A percentile compares a stretch with the other conserved stretches of the same genome.
phyloP scores from a whole-genome alignment of 2,113 vertebrate species.

The Zapus hudsonius region DNA sequence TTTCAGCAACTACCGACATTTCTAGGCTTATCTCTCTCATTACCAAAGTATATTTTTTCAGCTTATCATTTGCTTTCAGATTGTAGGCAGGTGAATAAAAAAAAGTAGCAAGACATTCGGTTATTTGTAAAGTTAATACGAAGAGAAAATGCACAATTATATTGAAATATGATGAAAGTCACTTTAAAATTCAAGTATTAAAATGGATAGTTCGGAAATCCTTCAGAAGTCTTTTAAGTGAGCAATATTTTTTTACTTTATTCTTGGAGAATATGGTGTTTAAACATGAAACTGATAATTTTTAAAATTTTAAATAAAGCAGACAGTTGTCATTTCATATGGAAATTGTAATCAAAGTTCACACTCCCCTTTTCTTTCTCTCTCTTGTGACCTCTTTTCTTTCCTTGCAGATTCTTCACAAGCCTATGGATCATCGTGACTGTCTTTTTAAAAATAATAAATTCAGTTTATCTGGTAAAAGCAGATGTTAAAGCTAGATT shows the following conservation, averaged over 20 bases:
- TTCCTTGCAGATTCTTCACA: constrained; percentile 53
- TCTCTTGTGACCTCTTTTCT: constrained; percentile 58
- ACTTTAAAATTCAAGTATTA: constrained; percentile 60
- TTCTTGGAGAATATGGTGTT: constrained; percentile 17
- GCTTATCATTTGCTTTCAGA: constrained; percentile 59
- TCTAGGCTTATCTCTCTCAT: constrained; percentile 56
- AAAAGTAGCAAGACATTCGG: neutral
- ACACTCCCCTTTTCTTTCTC: neutral
- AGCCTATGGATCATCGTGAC: constrained; percentile 77
- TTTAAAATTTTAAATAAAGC: constrained; percentile 23
- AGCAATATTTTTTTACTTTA: constrained; percentile 48
- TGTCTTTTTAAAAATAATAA: constrained; percentile 82
- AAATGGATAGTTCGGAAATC: constrained; percentile 43
- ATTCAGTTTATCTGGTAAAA: constrained; percentile 84
- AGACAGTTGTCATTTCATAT: neutral
- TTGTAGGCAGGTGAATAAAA: constrained; percentile 17
- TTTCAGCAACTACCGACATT: constrained; percentile 46
- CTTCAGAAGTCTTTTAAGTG: constrained; percentile 43
- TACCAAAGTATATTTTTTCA: constrained; percentile 63
- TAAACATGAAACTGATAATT: constrained; percentile 37
- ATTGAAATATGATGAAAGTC: constrained; percentile 59
- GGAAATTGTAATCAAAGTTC: constrained; percentile 27
- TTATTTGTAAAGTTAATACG: constrained; percentile 42
- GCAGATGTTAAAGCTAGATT: constrained; percentile 86
- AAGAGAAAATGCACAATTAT: neutral